Base-by-base conservation (phyloP, 2,888 invertebrate species). In the Trissolcus brochymenae region DNA sequence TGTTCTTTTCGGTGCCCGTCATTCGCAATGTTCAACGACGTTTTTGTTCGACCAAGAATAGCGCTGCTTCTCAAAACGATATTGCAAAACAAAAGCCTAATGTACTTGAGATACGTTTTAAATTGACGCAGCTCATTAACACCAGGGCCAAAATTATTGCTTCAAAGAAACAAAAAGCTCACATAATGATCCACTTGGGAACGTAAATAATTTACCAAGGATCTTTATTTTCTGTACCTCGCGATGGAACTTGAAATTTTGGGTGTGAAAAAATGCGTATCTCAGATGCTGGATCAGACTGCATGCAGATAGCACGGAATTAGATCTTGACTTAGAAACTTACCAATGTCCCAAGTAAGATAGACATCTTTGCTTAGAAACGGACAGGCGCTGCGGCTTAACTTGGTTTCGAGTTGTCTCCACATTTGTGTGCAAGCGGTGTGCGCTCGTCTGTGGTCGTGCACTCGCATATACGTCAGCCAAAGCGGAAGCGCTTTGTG, bases 41-140 rank as follows among this genome's bases (percentile, higher is more conserved):
- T 59, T 68, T 64, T 62, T 61, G 61, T 43, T 50, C 61, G 49
- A 11, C 35, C 40, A 71, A 71, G 60, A 66, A 66, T 46, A 50
- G 65, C 49, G 40, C 46, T 46, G 16, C 46, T 46, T 40, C 55
- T 57, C 46, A 43, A 61, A 70, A 60, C 57, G 70, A 74, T 70
- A 61, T 68, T 46, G 57, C 72, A 21, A 51, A 17, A 19, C 51
- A 11, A 51, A 77, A 77, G 57, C 54, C 9, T 9, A 2, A 66
- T 64, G 73, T 55, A 68, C 66, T 62, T 62, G 59, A 70, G 70
- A 70, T 70, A 70, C 70, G 57, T 70, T 29, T 57, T 74, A 73
- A 74, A 74, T 82, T 81, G 84, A 84, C 81, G 81, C 81, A 83
- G 80, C 81, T 83, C 85, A 86, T 86, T 86, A 83, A 35, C 46